A percentile compares a stretch with the other conserved stretches of the same genome.
Evolutionary conservation across 2,888 invertebrate species (phyloP).

Genomic region (Hyles lineata): DNA sequence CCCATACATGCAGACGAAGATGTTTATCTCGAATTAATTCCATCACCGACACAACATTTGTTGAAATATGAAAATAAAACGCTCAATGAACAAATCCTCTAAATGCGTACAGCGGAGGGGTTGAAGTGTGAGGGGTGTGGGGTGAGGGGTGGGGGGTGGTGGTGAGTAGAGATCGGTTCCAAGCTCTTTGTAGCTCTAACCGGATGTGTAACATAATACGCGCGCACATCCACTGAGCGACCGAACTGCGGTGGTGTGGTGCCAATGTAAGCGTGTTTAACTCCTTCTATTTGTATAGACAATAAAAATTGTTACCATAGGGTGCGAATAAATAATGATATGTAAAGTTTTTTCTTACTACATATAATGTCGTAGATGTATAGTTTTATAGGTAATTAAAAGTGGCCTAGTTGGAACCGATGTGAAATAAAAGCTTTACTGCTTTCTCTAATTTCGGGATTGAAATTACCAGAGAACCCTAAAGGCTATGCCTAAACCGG

Average conservation of each 20-base stretch:
- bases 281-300: not conserved
- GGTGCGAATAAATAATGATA: too few relatives aligned
- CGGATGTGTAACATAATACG: slow-evolving; percentile 46
- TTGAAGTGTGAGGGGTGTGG: not conserved
- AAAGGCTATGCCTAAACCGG: too few relatives aligned
- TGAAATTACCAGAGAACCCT: too few relatives aligned
- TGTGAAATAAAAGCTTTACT: too few relatives aligned
- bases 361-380: too few relatives aligned
- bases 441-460: too few relatives aligned
- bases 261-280: slow-evolving; percentile 42
- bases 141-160: not conserved
- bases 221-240: slow-evolving; percentile 27
- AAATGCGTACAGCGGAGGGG: slow-evolving; percentile 17
- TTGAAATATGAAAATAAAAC: slow-evolving; percentile 22
- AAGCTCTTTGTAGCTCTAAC: slow-evolving; percentile 39
- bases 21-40: slow-evolving; percentile 14
- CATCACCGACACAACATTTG: slow-evolving; percentile 7
- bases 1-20: not conserved
- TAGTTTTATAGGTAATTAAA: too few relatives aligned
- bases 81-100: slow-evolving; percentile 25
- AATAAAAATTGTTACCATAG: too few relatives aligned
- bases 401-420: too few relatives aligned
- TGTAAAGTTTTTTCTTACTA: too few relatives aligned
- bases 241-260: slow-evolving; percentile 37
- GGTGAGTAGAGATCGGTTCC: slow-evolving; percentile 17